A percentile compares a stretch with the other conserved stretches of the same genome.
These are phyloP conservation scores for Drosophila fuyamai DNA, from an alignment of 1,140 invertebrate genomes.

Conservation along the genomic window DNA sequence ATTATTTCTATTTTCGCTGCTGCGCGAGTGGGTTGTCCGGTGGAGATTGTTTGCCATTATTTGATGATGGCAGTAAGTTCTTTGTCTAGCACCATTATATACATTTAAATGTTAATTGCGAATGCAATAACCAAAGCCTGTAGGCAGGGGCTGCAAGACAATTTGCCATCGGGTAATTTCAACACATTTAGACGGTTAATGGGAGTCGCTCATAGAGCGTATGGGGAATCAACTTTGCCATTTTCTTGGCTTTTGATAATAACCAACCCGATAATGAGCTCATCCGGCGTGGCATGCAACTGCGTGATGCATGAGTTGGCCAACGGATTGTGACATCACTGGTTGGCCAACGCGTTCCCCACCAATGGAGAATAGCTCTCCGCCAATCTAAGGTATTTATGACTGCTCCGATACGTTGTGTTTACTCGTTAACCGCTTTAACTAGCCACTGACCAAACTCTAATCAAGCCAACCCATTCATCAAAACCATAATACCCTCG, in stretches of 20 bases:
- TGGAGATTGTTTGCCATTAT: conserved; percentile 72
- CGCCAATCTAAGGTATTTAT: conserved; percentile 66
- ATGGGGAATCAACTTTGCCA: conserved; percentile 45
- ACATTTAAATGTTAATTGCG: conserved; percentile 74
- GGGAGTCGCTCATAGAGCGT: conserved; percentile 20
- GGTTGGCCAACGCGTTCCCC: conserved; percentile 5
- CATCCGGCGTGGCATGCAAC: conserved; percentile 50
- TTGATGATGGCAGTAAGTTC: conserved; percentile 60
- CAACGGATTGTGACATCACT: conserved; percentile 66
- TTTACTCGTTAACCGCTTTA: conserved; percentile 61
- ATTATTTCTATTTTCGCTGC: conserved; percentile 43
- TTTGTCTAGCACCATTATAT: conserved; percentile 61
- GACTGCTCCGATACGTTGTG: conserved; percentile 39
- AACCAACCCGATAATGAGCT: conserved; percentile 73
- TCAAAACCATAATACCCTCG: conserved; percentile 41
- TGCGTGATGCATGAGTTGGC: conserved; percentile 60
- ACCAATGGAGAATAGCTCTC: conserved; percentile 9
- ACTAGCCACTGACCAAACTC: conserved; percentile 39
- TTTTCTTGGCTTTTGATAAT: conserved; percentile 65
- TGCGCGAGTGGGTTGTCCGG: conserved; percentile 56
- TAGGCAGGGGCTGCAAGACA: conserved; percentile 43
- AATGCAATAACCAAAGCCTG: conserved; percentile 38
- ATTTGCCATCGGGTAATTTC: conserved; percentile 70
- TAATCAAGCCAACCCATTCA: conserved; percentile 54
- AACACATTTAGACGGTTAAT: conserved; percentile 43